Percentiles rank a stretch among this genome's conserved stretches.
Conservation (phyloP, 2,888 invertebrate genomes). For the Cybosia mesomella region DNA sequence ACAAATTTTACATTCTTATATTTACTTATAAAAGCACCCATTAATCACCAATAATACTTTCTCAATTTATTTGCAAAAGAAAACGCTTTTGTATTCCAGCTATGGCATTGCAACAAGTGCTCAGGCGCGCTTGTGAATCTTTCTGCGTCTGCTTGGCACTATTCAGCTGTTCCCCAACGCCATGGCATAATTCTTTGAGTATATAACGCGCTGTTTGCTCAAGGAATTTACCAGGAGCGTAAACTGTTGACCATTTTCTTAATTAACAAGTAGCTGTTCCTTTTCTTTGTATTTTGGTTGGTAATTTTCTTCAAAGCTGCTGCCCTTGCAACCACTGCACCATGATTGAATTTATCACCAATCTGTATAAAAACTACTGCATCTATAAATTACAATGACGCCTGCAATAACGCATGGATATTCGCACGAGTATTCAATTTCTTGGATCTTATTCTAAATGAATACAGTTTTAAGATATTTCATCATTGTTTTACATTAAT, state of each 20-base stretch:
- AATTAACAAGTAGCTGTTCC: background rate
- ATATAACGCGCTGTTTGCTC: background rate
- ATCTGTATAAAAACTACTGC: no score
- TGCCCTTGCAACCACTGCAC: no score
- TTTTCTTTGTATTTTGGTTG: background rate
- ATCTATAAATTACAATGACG: no score
- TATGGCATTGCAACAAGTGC: background rate
- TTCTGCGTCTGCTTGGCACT: background rate
- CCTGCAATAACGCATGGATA: no score
- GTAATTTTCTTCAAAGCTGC: background rate
- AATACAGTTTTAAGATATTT: no score
- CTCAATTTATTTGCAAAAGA: background rate
- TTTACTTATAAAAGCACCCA: background rate
- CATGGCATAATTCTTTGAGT: background rate
- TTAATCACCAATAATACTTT: background rate
- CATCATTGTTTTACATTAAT: no score
- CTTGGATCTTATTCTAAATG: no score
- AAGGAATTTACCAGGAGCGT: background rate
- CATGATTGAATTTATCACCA: no score
- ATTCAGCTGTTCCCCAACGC: background rate
- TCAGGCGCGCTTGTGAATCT: background rate
- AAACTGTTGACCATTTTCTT: background rate
- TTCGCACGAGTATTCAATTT: no score
- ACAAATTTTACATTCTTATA: background rate
- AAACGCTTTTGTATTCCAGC: conserved; percentile 4